These are phyloP conservation scores for Acronicta aceris DNA, from an alignment of 2,888 invertebrate species.

Conservation along the genomic window DNA sequence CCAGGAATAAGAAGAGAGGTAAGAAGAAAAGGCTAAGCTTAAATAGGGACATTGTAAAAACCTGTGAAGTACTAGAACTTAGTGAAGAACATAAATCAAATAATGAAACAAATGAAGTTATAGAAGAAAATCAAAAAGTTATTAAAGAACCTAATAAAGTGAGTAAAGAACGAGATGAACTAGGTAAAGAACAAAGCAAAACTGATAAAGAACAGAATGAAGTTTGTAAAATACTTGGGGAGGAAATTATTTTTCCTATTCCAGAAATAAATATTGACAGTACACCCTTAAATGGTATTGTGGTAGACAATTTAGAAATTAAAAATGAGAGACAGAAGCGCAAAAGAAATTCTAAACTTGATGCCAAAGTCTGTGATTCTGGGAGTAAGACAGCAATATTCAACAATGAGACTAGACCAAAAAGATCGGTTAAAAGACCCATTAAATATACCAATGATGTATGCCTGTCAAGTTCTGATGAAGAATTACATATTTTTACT, in stretches of 20 bases:
- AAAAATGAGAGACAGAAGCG: slow-evolving; percentile 46
- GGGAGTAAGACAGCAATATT: slow-evolving; percentile 15
- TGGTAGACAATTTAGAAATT: slow-evolving; percentile 7
- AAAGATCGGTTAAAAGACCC: slow-evolving; percentile 77
- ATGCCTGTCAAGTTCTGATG: slow-evolving; percentile 77
- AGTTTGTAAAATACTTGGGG: slow-evolving; percentile 6
- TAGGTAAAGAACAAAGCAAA: slow-evolving; percentile 5
- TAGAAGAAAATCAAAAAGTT: slow-evolving; percentile 25
- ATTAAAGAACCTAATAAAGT: slow-evolving; percentile 4
- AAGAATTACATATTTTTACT: slow-evolving; percentile 82
- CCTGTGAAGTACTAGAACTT: slow-evolving; percentile 34
- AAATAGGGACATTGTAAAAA: slow-evolving; percentile 43
- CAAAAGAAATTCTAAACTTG: slow-evolving; percentile 35
- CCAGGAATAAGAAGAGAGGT: slow-evolving; percentile 71
- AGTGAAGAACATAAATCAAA: slow-evolving; percentile 11
- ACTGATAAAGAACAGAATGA: background rate
- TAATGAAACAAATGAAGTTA: background rate
- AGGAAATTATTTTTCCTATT: background rate
- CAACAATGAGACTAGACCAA: slow-evolving; percentile 69
- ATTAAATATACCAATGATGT: slow-evolving; percentile 77
- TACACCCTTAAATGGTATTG: slow-evolving; percentile 1
- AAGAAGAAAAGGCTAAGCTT: slow-evolving; percentile 68
- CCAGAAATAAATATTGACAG: slow-evolving; percentile 6
- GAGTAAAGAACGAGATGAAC: background rate
- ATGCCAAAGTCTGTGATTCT: slow-evolving; percentile 10